phyloP scores from a whole-genome alignment of 2,888 invertebrate species.

The Conops quadrifasciatus region DNA sequence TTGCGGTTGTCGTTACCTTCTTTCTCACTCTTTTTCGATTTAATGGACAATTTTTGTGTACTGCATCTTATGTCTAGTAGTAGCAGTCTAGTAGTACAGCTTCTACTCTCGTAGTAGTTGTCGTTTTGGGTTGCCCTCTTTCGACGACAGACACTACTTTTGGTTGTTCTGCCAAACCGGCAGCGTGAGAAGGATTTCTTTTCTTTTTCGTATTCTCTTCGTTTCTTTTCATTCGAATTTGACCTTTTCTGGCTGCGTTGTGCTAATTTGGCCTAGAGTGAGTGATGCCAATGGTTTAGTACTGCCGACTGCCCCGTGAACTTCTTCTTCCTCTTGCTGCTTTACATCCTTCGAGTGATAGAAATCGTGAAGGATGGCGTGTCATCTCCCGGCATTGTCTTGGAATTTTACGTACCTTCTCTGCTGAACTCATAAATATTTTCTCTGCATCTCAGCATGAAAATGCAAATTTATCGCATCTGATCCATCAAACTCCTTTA shows the following conservation, averaged over 20 bases:
- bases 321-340: background rate
- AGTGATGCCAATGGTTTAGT: no score
- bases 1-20: background rate
- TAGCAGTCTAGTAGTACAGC: no score
- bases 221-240: constrained; percentile 15
- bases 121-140: no score
- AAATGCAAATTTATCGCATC: constrained; percentile 44
- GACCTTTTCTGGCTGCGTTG: constrained; percentile 13
- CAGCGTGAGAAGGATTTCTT: constrained; percentile 26
- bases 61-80: no score
- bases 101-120: background rate
- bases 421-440: constrained; percentile 4
- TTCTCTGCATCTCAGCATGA: constrained; percentile 38
- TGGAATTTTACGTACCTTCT: background rate
- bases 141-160: no score
- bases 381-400: background rate
- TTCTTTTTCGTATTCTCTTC: no score
- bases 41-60: no score
- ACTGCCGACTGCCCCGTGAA: background rate
- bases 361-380: constrained; percentile 15
- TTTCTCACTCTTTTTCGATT: background rate
- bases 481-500: constrained; percentile 20
- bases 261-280: constrained; percentile 5
- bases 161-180: no score
- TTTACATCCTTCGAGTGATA: constrained; percentile 24